Evolutionary conservation across 2,113 vertebrate genomes (phyloP), one percentile per base, ranked within the genome.

Genomic region (Platichthys flesus): DNA sequence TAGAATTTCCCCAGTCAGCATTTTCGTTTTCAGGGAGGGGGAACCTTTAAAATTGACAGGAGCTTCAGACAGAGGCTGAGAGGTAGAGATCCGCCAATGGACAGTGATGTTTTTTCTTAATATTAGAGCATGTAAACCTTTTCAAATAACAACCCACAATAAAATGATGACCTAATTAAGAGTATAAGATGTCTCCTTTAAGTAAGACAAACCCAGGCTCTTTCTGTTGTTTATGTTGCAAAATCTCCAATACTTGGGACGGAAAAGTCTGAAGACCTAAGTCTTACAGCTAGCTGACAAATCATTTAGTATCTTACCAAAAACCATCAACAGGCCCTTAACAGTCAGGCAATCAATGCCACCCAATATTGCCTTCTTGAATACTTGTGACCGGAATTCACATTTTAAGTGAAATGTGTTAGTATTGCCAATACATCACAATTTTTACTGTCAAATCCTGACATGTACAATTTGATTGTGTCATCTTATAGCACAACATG

Each of bases 161-260:
- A 51, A 51, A 51, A 51, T 51, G 9, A 4, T 42, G 40, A 42
- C 6, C 47, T 51, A 51, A 16, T 47, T 14, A 16, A 16, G 45
- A 47, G 47, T 16, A 51, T 51, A 51, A 51, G 15, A 51, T 51
- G 47, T 51, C 47, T 18, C 47, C 47, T 51, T 51, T 51, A 20
- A 18, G 47, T 6, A 5, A 51, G 18, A 51, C 16, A 18, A 51
- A 18, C 18, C 55, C 20, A 21, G 51, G 51, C 51, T 54, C 51
- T 51, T 51, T 21, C 18, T 61, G 16, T 21, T 61, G 28, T 37
- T 40, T 9, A 20, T n/a, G 18, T 15, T 52, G 56, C 23, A 45
- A 9, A 61, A 64, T 59, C 62, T 49, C 69, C 59, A 84, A 62
- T 79, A 84, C 37, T 76, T 35, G 31, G 85, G 84, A 87, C 54